Evolutionary conservation across 2,888 invertebrate species (phyloP), one percentile per base, ranked within the genome.

Genomic region (Ganaspis brasiliensis): DNA sequence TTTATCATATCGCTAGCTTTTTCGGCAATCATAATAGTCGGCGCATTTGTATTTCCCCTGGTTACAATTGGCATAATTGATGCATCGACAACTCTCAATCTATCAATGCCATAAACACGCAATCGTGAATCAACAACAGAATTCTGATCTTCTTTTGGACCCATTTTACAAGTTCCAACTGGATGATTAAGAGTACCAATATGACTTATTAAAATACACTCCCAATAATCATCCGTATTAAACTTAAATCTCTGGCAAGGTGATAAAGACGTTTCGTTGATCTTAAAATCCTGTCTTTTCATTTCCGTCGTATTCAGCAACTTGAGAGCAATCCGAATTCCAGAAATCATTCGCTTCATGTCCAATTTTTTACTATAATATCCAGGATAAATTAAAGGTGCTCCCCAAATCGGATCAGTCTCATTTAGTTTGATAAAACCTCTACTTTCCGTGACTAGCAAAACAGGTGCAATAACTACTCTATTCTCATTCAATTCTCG

Each of bases 31-130:
- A n/a, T n/a, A n/a, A n/a, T n/a, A 9, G 92, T 92, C 0, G 93
- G 92, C 0, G 93, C 93, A 75, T 93, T 92, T 10, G 93, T 93
- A 8, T 91, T 91, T 0, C 93, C 93, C 1, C 93, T 90, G 0
- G 94, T 92, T 80, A 95, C 93, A 31, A 91, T 89, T 0, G 95
- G 95, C 94, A 95, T 95, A 16, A 95, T 93, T 0, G 95, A 95
- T 0, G 95, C 93, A n/a, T n/a, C n/a, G n/a, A n/a, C n/a, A n/a
- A n/a, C n/a, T n/a, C n/a, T n/a, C n/a, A n/a, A n/a, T n/a, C n/a
- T n/a, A n/a, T n/a, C n/a, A n/a, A n/a, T n/a, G n/a, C n/a, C n/a
- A n/a, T n/a, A n/a, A n/a, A n/a, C 95, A 82, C 91, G 92, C 0
- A 95, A 87, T 74, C 92, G 91, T n/a, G 93, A 88, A 83, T 94